phyloP scores from a whole-genome alignment of 2,113 vertebrate genomes.

The Ptilorrhoa leucosticta region DNA sequence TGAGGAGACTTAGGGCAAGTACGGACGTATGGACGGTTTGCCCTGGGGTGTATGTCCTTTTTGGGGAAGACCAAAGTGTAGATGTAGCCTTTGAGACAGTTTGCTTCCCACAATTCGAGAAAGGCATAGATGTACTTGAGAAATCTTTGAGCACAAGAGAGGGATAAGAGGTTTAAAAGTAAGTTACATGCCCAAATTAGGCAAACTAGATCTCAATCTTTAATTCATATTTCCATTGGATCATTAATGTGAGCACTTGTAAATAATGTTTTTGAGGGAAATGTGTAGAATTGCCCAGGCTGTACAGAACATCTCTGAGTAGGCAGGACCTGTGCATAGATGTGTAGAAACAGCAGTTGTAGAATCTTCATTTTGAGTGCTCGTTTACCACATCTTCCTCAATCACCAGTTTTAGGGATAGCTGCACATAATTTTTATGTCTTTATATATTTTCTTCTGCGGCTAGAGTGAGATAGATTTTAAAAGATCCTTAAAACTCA shows the following conservation, averaged over 20 bases:
- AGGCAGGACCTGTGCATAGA: background rate
- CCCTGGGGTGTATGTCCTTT: background rate
- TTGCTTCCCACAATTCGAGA: background rate
- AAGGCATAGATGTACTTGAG: rapidly evolving
- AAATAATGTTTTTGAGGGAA: background rate
- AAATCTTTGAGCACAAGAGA: background rate
- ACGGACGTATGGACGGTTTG: background rate
- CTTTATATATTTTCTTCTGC: background rate
- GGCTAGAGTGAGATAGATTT: background rate
- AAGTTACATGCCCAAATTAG: background rate
- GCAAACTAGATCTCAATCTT: background rate
- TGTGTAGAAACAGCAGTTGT: background rate
- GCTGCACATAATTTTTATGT: background rate
- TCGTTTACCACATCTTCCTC: background rate
- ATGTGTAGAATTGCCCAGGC: background rate
- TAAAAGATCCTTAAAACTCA: background rate
- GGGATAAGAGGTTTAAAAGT: background rate
- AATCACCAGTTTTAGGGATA: background rate
- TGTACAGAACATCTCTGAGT: background rate
- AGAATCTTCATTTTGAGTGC: background rate
- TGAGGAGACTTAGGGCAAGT: background rate
- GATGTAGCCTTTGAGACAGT: background rate
- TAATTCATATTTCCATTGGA: background rate
- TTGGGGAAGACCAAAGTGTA: background rate
- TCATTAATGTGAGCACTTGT: background rate